Base-by-base conservation (phyloP, 2,113 vertebrate species). In the Alosa alosa region DNA sequence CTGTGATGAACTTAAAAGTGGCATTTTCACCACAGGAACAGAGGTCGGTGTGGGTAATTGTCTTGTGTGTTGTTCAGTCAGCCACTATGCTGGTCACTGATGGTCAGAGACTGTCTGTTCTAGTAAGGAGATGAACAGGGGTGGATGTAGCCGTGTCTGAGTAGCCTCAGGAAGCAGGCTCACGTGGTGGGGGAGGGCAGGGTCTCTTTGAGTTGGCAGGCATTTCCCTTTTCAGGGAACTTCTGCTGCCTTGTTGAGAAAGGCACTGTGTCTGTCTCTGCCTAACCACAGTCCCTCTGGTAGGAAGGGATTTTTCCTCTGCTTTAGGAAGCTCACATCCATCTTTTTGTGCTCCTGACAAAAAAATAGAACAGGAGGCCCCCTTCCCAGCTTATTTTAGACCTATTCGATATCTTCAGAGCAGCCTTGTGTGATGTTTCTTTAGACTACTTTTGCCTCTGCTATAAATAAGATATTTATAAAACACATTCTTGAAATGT, bases 151-250 rank as follows among this genome's bases (percentile, higher is more conserved):
- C 10, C 8, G 60, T 20, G n/a, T 64, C 60, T 22, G 7, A 22
- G 20, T 20, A 36, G 25, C 64, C 64, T 72, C 64, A 4, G 60
- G 60, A 25, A 68, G 60, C 60, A 6, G 60, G n/a, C 22, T 6
- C 60, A 25, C 60, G 25, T 68, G 60, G 17, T 18, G 25, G 25
- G 64, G 25, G 64, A 11, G 15, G 64, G 64, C 3, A 25, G 64
- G 6, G 25, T 72, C 64, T 72, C 25, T 72, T 72, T 72, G 64
- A 72, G 25, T 72, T 72, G 64, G 64, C 64, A 72, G 64, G 64
- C 64, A 72, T 72, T 72, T 72, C 64, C 64, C 64, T 72, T 72
- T 72, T 72, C 64, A 72, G 64, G 64, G 64, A 72, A 72, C n/a
- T 36, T 72, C 36, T 72, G 64, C 64, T 72, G 64, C n/a, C 64